Conservation (phyloP, 2,888 invertebrate species). For the Sicus ferrugineus region DNA sequence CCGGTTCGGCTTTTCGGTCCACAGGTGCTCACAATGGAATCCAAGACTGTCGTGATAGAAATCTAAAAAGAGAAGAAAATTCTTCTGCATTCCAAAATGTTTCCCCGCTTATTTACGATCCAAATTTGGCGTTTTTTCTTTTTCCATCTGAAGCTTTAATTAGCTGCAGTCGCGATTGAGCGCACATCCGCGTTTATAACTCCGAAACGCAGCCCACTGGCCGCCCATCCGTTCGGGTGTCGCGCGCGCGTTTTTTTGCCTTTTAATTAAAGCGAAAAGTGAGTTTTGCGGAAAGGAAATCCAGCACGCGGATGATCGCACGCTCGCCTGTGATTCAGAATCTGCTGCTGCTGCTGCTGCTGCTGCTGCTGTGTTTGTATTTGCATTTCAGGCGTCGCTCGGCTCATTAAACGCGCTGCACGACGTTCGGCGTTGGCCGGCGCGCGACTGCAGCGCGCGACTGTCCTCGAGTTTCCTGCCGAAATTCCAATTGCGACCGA, state of each 20-base stretch:
- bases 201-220: not conserved
- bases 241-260: not conserved
- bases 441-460: not conserved
- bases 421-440: not conserved
- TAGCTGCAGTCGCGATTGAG: not conserved
- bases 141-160: slow-evolving; percentile 1
- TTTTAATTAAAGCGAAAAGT: not conserved
- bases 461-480: not conserved
- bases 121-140: not conserved
- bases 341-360: not conserved
- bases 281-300: slow-evolving; percentile 1
- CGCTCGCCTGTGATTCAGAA: not conserved
- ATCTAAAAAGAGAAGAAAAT: too few relatives aligned
- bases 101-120: too few relatives aligned
- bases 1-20: too few relatives aligned
- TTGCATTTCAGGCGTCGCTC: not conserved
- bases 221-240: not conserved
- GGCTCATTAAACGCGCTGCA: not conserved
- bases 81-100: too few relatives aligned
- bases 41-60: too few relatives aligned
- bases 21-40: too few relatives aligned
- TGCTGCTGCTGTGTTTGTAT: not conserved
- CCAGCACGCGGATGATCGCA: not conserved
- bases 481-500: not conserved
- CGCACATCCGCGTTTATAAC: not conserved